Evolutionary conservation across 2,113 vertebrate species (phyloP).

Genomic region (Perca schrenkii): DNA sequence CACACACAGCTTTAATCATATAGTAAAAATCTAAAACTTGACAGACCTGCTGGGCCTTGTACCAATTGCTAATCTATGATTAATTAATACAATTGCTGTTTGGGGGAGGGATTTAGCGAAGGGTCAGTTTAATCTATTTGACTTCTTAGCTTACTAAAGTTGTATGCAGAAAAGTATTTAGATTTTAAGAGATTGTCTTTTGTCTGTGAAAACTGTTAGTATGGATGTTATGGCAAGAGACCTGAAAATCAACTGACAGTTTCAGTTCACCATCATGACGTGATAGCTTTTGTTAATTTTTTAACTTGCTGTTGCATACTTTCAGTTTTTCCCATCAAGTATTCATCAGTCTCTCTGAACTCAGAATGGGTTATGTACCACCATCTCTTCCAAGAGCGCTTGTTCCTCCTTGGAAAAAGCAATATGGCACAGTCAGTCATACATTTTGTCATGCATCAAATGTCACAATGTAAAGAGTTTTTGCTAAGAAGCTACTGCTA

Average conservation of each 20-base stretch:
- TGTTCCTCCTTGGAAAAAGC: neutral
- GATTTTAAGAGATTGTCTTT: neutral
- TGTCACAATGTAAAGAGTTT: no score
- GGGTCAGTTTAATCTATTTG: neutral
- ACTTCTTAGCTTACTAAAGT: neutral
- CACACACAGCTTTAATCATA: neutral
- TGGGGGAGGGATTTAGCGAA: no score
- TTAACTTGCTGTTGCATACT: neutral
- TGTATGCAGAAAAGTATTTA: neutral
- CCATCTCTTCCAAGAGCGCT: neutral
- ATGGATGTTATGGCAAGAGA: neutral
- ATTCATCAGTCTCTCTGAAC: constrained; percentile 4
- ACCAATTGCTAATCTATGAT: neutral
- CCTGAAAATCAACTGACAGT: neutral
- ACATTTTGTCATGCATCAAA: neutral
- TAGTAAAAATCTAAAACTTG: neutral
- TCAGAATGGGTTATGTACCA: neutral
- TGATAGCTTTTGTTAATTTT: neutral
- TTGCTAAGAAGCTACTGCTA: neutral
- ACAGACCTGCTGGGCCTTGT: neutral
- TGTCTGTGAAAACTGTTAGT: neutral
- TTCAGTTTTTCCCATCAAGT: constrained; percentile 21
- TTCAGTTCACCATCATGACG: neutral
- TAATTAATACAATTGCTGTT: no score
- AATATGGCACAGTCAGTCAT: neutral